Base-by-base conservation (phyloP, 2,113 vertebrate genomes). In the Apeltes quadracus region DNA sequence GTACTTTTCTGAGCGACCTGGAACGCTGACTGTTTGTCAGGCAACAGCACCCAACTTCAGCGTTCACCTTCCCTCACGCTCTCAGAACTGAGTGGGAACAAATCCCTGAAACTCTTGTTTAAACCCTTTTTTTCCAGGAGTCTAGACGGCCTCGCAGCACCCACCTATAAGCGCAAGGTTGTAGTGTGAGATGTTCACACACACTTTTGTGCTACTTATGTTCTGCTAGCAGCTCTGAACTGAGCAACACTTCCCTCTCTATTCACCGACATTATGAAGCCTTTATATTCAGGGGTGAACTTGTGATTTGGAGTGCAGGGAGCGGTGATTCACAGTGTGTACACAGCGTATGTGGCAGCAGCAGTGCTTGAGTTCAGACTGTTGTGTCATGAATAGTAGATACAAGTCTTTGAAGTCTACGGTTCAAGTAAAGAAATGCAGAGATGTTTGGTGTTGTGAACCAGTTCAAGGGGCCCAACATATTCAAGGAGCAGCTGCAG, bases 271-370 rank as follows among this genome's bases (percentile, higher is more conserved):
- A 51, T 65, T 51, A 58, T 74, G 32, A 66, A 74, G 54, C 54
- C 54, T 58, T 58, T 50, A 50, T 38, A 18, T 51, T 32, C 16
- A 58, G 55, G 44, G 69, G 46, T 72, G 36, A 62, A 72, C 29
- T 23, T 41, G 23, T 11, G 53, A 57, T 73, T 65, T 46, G 41
- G 38, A 29, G 48, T 39, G 38, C 6, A 0, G 16, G 51, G 36
- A 46, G 27, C 70, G 34, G 36, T 32, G 25, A 55, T 1, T 72
- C 25, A 72, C 53, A 44, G 43, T 20, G 11, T n/a, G 55, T 5
- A 7, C 13, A 39, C 8, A 41, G 51, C 4, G 13, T 6, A 32
- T 57, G 54, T n/a, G 23, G 55, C 20, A 46, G 39, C 41, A 27
- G 29, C 41, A 36, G 15, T 3, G 34, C 27, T n/a, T 22, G 16